Evolutionary conservation across 1,140 invertebrate genomes (phyloP).

Genomic region (Plutomurus gul): DNA sequence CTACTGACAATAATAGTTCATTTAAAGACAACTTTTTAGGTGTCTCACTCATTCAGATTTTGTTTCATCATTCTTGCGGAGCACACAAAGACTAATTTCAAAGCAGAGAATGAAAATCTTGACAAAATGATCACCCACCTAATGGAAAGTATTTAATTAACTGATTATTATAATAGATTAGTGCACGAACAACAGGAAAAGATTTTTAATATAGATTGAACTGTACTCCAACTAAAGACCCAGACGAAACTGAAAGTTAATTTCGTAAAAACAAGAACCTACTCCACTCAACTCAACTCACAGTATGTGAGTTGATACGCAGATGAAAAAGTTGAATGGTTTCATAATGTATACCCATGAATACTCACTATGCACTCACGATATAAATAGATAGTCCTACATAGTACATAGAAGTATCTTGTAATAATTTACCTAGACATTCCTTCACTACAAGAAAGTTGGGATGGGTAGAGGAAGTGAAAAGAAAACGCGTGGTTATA

Average conservation of each 20-base stretch:
- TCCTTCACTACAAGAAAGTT: neutral
- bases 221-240: too few species aligned
- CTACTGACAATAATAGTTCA: too few species aligned
- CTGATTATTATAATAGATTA: neutral
- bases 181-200: neutral
- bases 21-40: too few species aligned
- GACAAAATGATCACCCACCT: neutral
- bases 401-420: neutral
- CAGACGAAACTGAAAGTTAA: neutral
- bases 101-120: neutral
- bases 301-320: neutral
- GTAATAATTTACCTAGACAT: neutral
- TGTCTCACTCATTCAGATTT: too few species aligned
- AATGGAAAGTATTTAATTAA: neutral
- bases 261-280: neutral
- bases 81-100: too few species aligned
- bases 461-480: neutral
- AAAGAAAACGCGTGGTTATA: conserved; percentile 21
- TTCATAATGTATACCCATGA: too few species aligned
- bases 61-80: too few species aligned
- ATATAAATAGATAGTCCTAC: too few species aligned
- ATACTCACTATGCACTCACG: too few species aligned
- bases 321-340: neutral
- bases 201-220: too few species aligned
- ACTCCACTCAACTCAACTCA: neutral